Evolutionary conservation across 2,113 vertebrate genomes (phyloP).

Genomic region (Esox niger): DNA sequence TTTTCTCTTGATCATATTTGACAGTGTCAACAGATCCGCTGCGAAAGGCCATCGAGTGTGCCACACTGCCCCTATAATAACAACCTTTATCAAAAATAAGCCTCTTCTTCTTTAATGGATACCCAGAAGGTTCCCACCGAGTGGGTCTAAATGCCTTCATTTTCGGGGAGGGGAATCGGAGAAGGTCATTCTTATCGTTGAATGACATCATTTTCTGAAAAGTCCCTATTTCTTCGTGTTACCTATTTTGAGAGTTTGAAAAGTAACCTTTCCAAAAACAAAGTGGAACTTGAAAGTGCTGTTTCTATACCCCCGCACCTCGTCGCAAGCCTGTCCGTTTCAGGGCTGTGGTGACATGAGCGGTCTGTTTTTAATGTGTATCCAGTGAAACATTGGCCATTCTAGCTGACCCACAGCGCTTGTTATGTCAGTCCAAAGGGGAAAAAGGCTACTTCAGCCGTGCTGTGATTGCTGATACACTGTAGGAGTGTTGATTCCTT

Average conservation of each 20-base stretch:
- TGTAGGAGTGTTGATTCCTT: too few relatives aligned
- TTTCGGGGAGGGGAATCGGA: not conserved
- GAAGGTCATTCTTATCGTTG: not conserved
- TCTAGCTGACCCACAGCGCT: too few relatives aligned
- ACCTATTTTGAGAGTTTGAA: not conserved
- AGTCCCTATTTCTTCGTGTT: not conserved
- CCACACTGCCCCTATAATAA: conserved; percentile 7
- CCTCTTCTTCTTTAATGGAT: not conserved
- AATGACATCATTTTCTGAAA: not conserved
- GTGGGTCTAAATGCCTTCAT: not conserved
- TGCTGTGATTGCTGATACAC: not conserved
- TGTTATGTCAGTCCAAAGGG: too few relatives aligned
- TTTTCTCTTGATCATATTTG: conserved; percentile 31
- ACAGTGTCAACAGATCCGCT: too few relatives aligned
- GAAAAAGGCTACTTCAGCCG: too few relatives aligned
- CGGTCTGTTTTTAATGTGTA: too few relatives aligned
- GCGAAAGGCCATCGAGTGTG: not conserved
- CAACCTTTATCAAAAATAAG: conserved; percentile 1
- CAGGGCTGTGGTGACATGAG: too few relatives aligned
- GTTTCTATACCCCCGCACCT: not conserved
- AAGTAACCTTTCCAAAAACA: not conserved
- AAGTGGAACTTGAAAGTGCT: not conserved
- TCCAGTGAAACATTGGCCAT: too few relatives aligned
- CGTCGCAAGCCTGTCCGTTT: too few relatives aligned
- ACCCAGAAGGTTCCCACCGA: not conserved